Evolutionary conservation across 2,888 invertebrate genomes (phyloP).

Genomic region (Mesorhabditis spiculigera): DNA sequence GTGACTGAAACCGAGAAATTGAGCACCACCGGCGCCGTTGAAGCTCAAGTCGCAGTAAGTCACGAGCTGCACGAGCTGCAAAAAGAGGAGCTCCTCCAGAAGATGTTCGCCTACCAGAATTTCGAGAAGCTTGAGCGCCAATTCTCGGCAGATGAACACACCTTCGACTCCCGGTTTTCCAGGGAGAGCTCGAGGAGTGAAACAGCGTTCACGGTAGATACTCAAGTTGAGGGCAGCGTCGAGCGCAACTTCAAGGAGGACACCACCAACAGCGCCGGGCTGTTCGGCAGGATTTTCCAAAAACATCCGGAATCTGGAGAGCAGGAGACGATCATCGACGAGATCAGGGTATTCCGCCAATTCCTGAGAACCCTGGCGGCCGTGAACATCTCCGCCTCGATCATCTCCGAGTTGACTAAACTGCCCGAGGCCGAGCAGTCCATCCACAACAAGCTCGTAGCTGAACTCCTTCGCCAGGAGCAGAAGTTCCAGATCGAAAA

Average conservation of each 20-base stretch:
- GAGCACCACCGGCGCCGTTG: background rate
- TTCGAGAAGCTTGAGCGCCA: background rate
- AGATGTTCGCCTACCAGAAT: background rate
- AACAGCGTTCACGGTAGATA: background rate
- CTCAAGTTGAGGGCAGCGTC: background rate
- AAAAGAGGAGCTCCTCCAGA: background rate
- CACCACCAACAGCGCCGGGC: background rate
- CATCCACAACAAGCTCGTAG: background rate
- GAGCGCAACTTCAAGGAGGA: background rate
- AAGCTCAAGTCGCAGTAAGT: background rate
- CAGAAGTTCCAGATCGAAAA: background rate
- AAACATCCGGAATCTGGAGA: background rate
- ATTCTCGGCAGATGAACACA: background rate
- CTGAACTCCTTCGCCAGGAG: background rate
- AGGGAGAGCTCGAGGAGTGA: background rate
- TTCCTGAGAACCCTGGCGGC: background rate
- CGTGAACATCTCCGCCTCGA: conserved; percentile 19
- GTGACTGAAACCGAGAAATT: background rate
- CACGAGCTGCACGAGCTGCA: background rate
- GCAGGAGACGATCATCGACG: background rate
- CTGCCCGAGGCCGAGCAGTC: conserved; percentile 26
- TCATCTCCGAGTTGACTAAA: conserved; percentile 26
- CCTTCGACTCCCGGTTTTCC: background rate
- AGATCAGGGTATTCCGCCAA: background rate
- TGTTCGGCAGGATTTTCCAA: background rate